Base-by-base conservation (phyloP, 2,113 vertebrate genomes). In the Orycteropus afer region DNA sequence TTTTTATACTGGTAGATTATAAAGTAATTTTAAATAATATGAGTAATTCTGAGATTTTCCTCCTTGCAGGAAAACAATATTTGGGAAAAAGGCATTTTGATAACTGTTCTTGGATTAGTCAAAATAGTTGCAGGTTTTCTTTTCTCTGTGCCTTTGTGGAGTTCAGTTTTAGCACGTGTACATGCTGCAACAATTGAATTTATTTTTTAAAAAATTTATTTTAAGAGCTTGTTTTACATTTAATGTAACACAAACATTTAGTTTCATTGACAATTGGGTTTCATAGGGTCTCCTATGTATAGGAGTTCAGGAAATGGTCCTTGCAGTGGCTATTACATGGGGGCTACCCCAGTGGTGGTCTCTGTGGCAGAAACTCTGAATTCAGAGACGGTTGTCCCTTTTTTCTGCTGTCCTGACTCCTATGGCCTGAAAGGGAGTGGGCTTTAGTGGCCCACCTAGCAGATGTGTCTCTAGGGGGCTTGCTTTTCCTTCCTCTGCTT, bases 401-500 rank as follows among this genome's bases (percentile, higher is more conserved):
- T 89, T 93, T 84, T 73, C 40, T 53, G 57, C 8, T 5, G 23
- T 45, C 90, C 73, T 49, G n/a, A 57, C n/a, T 82, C 55, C 85
- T 4, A 1, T 17, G 29, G 65, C 67, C 37, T 34, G 20, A 51
- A 49, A 59, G 65, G 32, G 25, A 27, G 37, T 17, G 15, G 34
- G 12, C 47, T 86, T 27, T 25, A 22, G 18, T 23, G 45, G 29
- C 55, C 17, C 4, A 37, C 74, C 42, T 34, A 13, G 2, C 76
- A 57, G 18, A 25, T 32, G 2, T 45, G 37, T 82, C 84, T 91
- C 14, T 29, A 22, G 84, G 79, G 86, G 79, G 71, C 61, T 2
- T 0, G 86, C 91, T 49, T 90, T 97, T 95, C 92, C 95, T 95
- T 92, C 91, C 90, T 76, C 18, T 11, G 53, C 69, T 86, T 94